Evolutionary conservation across 1,140 invertebrate species (phyloP).

Genomic region (Gryon sp.): DNA sequence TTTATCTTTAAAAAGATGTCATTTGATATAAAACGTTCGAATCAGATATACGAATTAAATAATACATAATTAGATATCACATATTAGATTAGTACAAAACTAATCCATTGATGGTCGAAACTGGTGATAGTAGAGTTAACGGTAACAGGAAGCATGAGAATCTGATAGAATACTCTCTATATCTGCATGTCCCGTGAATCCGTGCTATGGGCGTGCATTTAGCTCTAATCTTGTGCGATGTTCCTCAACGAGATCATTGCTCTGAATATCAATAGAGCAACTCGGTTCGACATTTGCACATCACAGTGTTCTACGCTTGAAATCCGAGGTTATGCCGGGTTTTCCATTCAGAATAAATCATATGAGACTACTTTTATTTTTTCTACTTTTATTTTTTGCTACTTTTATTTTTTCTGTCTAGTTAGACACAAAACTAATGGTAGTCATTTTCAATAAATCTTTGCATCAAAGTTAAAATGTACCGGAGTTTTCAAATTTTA

Average conservation of each 20-base stretch:
- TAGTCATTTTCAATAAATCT: too few relatives aligned
- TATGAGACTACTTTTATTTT: too few relatives aligned
- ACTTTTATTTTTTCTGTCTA: conserved; percentile 30
- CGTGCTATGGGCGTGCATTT: conserved; percentile 25
- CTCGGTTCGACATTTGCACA: conserved; percentile 38
- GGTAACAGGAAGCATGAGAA: conserved; percentile 45
- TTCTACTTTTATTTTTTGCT: not conserved
- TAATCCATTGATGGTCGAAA: conserved; percentile 47
- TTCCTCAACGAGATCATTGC: conserved; percentile 47
- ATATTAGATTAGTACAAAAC: conserved; percentile 24
- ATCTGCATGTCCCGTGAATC: conserved; percentile 35
- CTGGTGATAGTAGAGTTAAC: conserved; percentile 46
- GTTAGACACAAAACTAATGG: too few relatives aligned
- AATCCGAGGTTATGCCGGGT: conserved; percentile 6
- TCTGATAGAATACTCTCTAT: conserved; percentile 42
- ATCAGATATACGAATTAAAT: conserved; percentile 2
- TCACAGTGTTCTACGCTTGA: conserved; percentile 30
- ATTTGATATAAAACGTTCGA: too few relatives aligned
- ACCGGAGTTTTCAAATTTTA: too few relatives aligned
- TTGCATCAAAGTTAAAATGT: too few relatives aligned
- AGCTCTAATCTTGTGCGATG: conserved; percentile 63
- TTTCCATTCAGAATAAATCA: conserved; percentile 42
- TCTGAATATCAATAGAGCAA: conserved; percentile 49
- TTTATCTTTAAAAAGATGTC: too few relatives aligned
- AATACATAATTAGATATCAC: conserved; percentile 43